These are phyloP conservation scores for Percina caprodes DNA, from an alignment of 2,113 vertebrate genomes.

Conservation along the genomic window DNA sequence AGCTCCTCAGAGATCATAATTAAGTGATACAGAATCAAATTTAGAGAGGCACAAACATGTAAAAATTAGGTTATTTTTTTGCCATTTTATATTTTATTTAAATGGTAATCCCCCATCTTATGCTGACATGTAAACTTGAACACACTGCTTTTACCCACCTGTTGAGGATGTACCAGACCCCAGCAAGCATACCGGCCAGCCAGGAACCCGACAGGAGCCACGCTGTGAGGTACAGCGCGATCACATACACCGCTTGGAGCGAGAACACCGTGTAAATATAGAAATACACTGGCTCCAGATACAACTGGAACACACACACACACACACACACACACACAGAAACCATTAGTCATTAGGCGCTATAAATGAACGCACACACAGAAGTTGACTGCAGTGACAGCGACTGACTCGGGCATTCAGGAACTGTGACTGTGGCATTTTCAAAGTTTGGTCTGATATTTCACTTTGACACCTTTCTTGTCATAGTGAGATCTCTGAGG, in stretches of 20 bases:
- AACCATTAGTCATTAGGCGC: constrained; percentile 38
- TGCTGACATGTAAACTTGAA: no score
- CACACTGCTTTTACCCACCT: constrained; percentile 81
- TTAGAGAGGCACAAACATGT: no score
- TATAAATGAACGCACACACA: constrained; percentile 15
- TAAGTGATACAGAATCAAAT: no score
- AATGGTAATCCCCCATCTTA: no score
- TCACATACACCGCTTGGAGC: constrained; percentile 93
- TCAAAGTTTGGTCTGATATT: constrained; percentile 54
- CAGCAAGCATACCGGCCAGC: constrained; percentile 91
- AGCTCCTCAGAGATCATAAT: no score
- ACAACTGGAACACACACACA: constrained; percentile 83
- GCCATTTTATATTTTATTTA: no score
- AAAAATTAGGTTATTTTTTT: no score
- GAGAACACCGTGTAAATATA: constrained; percentile 98
- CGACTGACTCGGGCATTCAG: constrained; percentile 20
- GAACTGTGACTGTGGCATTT: constrained; percentile 61
- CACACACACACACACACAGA: constrained; percentile 42
- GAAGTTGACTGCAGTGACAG: constrained; percentile 30
- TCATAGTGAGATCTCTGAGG: constrained; percentile 20
- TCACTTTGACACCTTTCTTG: constrained; percentile 30
- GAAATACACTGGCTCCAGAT: constrained; percentile 97
- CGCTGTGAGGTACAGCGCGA: constrained; percentile 92
- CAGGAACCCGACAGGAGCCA: constrained; percentile 96
- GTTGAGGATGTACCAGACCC: constrained; percentile 95